A percentile compares a stretch with the other conserved stretches of the same genome.
These are phyloP conservation scores for Crossocerus cetratus DNA, from an alignment of 2,888 invertebrate species.

Conservation along the genomic window DNA sequence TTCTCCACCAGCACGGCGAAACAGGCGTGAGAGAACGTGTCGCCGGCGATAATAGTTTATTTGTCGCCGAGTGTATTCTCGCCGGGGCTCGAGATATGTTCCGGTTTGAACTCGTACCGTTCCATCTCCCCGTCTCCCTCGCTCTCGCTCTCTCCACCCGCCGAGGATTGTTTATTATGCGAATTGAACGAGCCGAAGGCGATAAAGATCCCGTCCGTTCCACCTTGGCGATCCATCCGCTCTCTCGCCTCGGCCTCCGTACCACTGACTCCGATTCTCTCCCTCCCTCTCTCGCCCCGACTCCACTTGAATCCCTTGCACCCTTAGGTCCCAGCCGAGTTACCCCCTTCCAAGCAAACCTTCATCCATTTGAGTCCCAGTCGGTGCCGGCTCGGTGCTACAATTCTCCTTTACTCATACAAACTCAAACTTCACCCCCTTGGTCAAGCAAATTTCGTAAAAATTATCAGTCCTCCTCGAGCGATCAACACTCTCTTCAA, in stretches of 20 bases:
- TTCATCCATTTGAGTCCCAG: not conserved
- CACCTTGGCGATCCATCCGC: conserved; percentile 45
- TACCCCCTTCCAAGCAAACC: conserved; percentile 12
- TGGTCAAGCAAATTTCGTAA: no score
- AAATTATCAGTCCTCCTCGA: no score
- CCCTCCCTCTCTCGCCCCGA: conserved; percentile 6
- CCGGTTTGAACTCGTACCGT: conserved; percentile 69
- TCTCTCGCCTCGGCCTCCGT: not conserved
- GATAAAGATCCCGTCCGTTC: conserved; percentile 72
- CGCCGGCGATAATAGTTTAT: conserved; percentile 77
- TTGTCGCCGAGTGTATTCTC: conserved; percentile 69
- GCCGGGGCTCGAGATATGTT: conserved; percentile 71
- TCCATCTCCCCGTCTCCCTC: conserved; percentile 21
- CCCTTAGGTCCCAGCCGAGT: not conserved
- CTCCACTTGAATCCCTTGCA: not conserved
- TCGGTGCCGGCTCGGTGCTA: no score
- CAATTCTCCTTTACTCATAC: no score
- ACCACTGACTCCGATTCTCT: not conserved
- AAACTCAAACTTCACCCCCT: no score
- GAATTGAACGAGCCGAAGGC: conserved; percentile 75
- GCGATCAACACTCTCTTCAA: no score
- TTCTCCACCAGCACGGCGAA: conserved; percentile 42
- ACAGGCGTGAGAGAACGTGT: conserved; percentile 76
- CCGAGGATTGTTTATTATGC: conserved; percentile 75
- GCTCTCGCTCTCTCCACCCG: conserved; percentile 44